Conservation (phyloP, 2,113 vertebrate genomes). For the Cheilinus undulatus region DNA sequence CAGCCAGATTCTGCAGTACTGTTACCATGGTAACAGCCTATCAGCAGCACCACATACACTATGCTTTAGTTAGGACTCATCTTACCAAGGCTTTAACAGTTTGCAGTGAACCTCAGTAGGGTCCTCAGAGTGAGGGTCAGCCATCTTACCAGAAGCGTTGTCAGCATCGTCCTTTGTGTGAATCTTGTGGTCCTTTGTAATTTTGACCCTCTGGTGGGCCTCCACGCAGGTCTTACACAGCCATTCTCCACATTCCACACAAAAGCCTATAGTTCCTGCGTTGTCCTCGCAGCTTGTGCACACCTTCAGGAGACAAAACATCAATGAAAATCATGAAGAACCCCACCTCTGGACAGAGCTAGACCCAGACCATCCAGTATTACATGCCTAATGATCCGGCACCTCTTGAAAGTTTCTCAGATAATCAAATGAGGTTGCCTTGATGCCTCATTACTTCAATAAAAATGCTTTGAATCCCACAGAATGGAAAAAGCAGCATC, state of each 20-base stretch:
- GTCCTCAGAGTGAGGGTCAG: background rate
- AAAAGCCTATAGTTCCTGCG: constrained; percentile 95
- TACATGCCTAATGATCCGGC: background rate
- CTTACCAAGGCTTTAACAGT: constrained; percentile 15
- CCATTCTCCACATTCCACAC: constrained; percentile 97
- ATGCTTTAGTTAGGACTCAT: constrained; percentile 4
- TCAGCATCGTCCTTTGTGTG: constrained; percentile 96
- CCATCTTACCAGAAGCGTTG: constrained; percentile 84
- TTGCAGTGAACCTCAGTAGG: background rate
- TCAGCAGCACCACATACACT: constrained; percentile 21
- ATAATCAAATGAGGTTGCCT: no score
- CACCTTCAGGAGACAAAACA: constrained; percentile 83
- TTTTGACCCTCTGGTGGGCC: constrained; percentile 98
- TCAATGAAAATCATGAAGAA: constrained; percentile 1
- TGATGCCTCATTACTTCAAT: no score
- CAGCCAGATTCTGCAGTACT: constrained; percentile 40
- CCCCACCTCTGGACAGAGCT: background rate
- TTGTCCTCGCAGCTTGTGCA: constrained; percentile 99
- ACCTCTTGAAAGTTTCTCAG: no score
- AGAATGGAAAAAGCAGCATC: no score
- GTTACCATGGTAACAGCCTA: constrained; percentile 68
- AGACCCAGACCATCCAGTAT: background rate
- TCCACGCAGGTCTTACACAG: constrained; percentile 98
- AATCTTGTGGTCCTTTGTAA: constrained; percentile 98
- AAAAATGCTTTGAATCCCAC: no score